A percentile compares a stretch with the other conserved stretches of the same genome.
Evolutionary conservation across 1,140 invertebrate genomes (phyloP).

Genomic region (Euborellia annulipes): DNA sequence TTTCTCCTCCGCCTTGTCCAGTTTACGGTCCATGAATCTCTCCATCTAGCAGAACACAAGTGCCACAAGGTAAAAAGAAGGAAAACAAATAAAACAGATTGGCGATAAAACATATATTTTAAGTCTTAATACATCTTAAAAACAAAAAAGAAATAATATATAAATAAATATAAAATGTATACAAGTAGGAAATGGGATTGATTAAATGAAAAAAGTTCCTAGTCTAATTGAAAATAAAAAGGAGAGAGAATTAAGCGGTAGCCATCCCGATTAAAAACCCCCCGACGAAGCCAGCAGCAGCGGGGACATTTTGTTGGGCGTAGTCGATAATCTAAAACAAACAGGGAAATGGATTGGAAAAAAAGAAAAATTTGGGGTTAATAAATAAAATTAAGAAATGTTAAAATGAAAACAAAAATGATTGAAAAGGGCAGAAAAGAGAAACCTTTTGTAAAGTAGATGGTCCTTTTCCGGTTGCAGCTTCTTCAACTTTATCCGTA

Average conservation of each 20-base stretch:
- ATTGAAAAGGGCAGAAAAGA: conserved; percentile 6
- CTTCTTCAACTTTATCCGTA: conserved; percentile 61
- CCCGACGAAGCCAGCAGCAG: conserved; percentile 66
- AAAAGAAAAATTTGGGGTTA: conserved; percentile 8
- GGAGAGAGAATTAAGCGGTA: conserved; percentile 30
- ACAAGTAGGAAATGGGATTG: conserved; percentile 16
- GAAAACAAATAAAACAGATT: too few species aligned
- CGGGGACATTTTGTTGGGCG: conserved; percentile 55
- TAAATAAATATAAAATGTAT: too few species aligned
- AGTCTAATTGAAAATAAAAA: neutral
- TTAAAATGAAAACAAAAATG: conserved; percentile 6
- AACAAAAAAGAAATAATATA: too few species aligned
- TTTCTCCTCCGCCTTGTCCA: conserved; percentile 55
- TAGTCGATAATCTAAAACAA: conserved; percentile 56
- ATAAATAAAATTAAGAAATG: conserved; percentile 1
- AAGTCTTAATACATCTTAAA: too few species aligned
- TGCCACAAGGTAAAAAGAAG: too few species aligned
- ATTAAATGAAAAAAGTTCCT: conserved; percentile 9
- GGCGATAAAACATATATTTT: too few species aligned
- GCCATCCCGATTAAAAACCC: conserved; percentile 72
- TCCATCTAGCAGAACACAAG: conserved; percentile 42
- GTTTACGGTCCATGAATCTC: conserved; percentile 56
- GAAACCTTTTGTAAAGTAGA: conserved; percentile 65
- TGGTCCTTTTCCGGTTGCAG: conserved; percentile 49
- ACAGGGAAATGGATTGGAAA: conserved; percentile 16